Conservation (phyloP, 2,888 invertebrate genomes). For the Acronicta psi region DNA sequence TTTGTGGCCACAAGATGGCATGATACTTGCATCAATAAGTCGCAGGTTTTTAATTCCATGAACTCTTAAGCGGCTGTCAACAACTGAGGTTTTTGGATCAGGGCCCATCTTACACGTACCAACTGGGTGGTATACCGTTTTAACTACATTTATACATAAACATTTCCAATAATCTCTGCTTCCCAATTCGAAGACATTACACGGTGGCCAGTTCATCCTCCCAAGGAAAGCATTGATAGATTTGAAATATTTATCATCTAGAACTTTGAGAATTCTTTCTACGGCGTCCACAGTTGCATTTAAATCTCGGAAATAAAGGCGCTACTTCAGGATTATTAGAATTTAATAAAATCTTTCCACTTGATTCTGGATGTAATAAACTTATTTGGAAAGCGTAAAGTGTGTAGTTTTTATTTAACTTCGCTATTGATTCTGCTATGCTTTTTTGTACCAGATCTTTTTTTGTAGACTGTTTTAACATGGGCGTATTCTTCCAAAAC, state of each 20-base stretch:
- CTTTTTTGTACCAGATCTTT: background rate
- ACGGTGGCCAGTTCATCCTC: constrained; percentile 64
- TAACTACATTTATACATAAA: constrained; percentile 81
- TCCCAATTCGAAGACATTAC: constrained; percentile 62
- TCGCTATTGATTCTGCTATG: background rate
- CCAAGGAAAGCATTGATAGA: constrained; percentile 65
- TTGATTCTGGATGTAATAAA: constrained; percentile 16
- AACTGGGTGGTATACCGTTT: constrained; percentile 91
- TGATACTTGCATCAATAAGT: constrained; percentile 93
- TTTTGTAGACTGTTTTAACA: constrained; percentile 3
- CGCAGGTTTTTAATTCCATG: constrained; percentile 90
- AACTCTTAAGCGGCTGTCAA: constrained; percentile 90
- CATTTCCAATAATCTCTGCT: constrained; percentile 73
- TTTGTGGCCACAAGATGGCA: constrained; percentile 93
- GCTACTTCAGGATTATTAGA: constrained; percentile 52
- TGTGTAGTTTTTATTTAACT: constrained; percentile 2
- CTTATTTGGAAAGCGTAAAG: background rate
- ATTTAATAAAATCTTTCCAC: constrained; percentile 21
- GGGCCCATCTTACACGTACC: constrained; percentile 91
- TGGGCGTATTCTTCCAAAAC: background rate
- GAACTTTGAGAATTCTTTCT: constrained; percentile 2
- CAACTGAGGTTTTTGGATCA: constrained; percentile 61
- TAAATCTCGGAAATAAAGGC: constrained; percentile 59
- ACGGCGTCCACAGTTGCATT: constrained; percentile 7
- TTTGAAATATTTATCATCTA: constrained; percentile 64